Conservation (phyloP, 30 jellyfish, hydroid and myxozoan genomes). For the Turritopsis dohrnii region DNA sequence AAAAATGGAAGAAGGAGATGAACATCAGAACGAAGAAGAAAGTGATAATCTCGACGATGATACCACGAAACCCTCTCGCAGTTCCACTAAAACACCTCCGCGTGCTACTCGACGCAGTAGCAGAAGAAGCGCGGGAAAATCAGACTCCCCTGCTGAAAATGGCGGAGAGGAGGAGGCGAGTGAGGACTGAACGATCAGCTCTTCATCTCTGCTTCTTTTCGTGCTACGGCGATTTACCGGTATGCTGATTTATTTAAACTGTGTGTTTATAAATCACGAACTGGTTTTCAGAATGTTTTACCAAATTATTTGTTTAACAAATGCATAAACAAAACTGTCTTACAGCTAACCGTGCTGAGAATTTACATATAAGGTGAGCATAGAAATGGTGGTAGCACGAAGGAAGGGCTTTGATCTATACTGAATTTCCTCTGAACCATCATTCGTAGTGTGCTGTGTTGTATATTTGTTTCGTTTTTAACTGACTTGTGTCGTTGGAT, state of each 20-base stretch:
- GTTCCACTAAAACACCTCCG: neutral
- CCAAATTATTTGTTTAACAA: neutral
- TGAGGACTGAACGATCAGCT: neutral
- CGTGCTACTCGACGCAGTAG: slow-evolving; percentile 15
- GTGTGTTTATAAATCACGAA: neutral
- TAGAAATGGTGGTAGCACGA: neutral
- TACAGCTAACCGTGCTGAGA: neutral
- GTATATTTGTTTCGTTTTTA: neutral
- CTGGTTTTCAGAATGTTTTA: neutral
- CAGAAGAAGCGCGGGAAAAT: slow-evolving; percentile 4
- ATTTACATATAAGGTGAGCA: neutral
- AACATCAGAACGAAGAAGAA: slow-evolving; percentile 2
- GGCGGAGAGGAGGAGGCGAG: slow-evolving; percentile 2
- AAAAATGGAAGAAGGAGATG: neutral
- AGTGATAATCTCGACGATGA: neutral
- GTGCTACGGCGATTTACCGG: neutral
- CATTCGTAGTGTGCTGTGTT: neutral
- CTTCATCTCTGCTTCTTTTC: neutral
- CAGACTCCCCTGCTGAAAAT: slow-evolving; percentile 1
- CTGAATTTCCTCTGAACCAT: no score
- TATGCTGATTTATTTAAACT: neutral
- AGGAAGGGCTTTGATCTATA: no score
- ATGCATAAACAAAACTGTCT: neutral
- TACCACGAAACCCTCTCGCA: neutral
- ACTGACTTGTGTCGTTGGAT: neutral